Conservation (phyloP, 2,888 invertebrate species). For the Ditula angustiorana region DNA sequence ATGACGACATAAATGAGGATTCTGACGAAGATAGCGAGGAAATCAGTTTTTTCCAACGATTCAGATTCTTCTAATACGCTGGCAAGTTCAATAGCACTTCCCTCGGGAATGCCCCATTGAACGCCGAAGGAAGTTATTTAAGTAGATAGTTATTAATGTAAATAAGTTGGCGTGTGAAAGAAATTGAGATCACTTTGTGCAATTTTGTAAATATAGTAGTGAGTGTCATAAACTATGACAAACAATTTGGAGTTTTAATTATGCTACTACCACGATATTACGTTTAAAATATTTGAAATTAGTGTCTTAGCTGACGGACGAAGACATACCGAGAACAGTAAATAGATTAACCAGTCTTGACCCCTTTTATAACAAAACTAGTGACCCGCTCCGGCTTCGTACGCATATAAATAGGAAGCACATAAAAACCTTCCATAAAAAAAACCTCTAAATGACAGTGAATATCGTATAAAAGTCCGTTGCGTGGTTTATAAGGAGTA, state of each 20-base stretch:
- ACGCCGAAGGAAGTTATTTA: slow-evolving; percentile 48
- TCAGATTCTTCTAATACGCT: slow-evolving; percentile 29
- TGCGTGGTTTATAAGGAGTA: no score
- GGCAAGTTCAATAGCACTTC: slow-evolving; percentile 57
- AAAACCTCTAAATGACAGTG: no score
- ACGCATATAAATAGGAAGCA: no score
- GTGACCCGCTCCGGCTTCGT: no score
- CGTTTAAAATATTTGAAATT: no score
- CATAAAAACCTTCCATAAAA: no score
- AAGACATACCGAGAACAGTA: no score
- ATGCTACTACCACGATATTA: not conserved
- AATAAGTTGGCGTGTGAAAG: slow-evolving; percentile 51
- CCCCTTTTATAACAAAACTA: no score
- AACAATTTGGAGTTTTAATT: slow-evolving; percentile 42
- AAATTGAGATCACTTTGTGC: slow-evolving; percentile 74
- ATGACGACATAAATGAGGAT: slow-evolving; percentile 9
- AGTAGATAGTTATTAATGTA: slow-evolving; percentile 46
- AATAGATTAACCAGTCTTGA: no score
- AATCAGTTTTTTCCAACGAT: slow-evolving; percentile 16
- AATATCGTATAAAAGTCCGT: no score
- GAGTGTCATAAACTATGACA: slow-evolving; percentile 48
- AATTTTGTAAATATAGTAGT: slow-evolving; percentile 78
- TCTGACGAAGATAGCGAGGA: slow-evolving; percentile 23
- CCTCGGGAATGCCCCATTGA: slow-evolving; percentile 59
- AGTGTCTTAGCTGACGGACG: no score